Evolutionary conservation across 2,888 invertebrate genomes (phyloP).

Genomic region (Boloria selene): DNA sequence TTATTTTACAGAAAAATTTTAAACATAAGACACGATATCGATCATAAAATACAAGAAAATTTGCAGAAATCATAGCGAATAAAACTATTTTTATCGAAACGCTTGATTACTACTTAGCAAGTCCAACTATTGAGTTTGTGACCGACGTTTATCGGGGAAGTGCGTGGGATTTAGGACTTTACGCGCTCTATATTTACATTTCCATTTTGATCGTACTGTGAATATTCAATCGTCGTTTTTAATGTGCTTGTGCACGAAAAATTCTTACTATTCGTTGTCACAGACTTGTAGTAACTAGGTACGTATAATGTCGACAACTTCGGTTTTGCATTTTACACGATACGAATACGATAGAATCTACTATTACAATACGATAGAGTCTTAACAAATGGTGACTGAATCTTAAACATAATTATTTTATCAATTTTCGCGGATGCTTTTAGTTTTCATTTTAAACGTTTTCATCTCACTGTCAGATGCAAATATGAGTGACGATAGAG

Average conservation of each 20-base stretch:
- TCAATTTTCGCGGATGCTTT: no score
- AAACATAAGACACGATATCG: slow-evolving; percentile 26
- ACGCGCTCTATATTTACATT: neutral
- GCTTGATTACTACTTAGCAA: slow-evolving; percentile 50
- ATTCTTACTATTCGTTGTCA: slow-evolving; percentile 7
- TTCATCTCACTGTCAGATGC: no score
- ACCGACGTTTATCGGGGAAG: slow-evolving; percentile 1
- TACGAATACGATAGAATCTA: no score
- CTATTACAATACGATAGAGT: no score
- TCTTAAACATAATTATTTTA: no score
- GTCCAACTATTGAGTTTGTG: slow-evolving; percentile 50
- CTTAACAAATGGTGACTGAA: no score
- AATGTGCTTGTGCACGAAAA: neutral
- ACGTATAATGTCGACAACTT: slow-evolving; percentile 9
- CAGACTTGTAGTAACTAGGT: slow-evolving; percentile 20
- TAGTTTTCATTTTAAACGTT: no score
- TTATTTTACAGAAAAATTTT: slow-evolving; percentile 1
- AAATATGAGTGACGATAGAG: no score
- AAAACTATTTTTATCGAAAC: slow-evolving; percentile 49
- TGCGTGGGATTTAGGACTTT: slow-evolving; percentile 4
- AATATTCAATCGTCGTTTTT: slow-evolving; percentile 19
- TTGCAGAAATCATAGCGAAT: slow-evolving; percentile 47
- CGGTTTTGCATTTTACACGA: neutral
- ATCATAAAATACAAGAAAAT: slow-evolving; percentile 40
- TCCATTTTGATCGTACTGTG: neutral